Conservation (phyloP, 2,113 vertebrate species). For the Podocnemis expansa region DNA sequence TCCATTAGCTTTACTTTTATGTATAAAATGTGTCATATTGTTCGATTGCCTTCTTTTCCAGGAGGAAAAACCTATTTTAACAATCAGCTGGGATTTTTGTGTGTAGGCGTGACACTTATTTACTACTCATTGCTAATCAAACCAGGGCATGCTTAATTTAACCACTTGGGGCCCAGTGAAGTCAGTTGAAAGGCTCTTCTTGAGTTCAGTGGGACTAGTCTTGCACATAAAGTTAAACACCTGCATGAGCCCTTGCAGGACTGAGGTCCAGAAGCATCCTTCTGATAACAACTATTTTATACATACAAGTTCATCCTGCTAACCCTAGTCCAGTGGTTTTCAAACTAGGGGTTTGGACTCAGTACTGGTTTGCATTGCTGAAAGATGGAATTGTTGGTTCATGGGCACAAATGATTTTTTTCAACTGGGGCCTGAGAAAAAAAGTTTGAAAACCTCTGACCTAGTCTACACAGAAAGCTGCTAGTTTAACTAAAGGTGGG, state of each 20-base stretch:
- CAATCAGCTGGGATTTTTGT: not conserved
- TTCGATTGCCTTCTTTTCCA: not conserved
- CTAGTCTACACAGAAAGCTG: not conserved
- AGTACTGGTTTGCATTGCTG: too few relatives aligned
- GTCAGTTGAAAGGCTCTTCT: not conserved
- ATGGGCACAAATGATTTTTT: too few relatives aligned
- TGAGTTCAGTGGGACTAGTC: not conserved
- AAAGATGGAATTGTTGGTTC: too few relatives aligned
- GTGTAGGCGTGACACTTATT: not conserved
- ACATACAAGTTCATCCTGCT: not conserved
- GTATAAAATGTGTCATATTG: not conserved
- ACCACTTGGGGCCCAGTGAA: not conserved
- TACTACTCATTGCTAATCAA: not conserved
- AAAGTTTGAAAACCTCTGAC: too few relatives aligned
- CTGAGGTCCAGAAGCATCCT: too few relatives aligned
- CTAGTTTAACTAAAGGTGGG: not conserved
- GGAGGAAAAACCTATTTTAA: not conserved
- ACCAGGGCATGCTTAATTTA: not conserved
- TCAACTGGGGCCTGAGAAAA: too few relatives aligned
- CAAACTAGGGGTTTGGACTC: too few relatives aligned
- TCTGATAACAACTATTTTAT: not conserved
- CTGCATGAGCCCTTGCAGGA: too few relatives aligned
- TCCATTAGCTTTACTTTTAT: not conserved
- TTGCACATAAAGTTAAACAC: not conserved
- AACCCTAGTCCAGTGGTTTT: not conserved